Base-by-base conservation (phyloP, 2,888 invertebrate genomes). In the Rhingia campestris region DNA sequence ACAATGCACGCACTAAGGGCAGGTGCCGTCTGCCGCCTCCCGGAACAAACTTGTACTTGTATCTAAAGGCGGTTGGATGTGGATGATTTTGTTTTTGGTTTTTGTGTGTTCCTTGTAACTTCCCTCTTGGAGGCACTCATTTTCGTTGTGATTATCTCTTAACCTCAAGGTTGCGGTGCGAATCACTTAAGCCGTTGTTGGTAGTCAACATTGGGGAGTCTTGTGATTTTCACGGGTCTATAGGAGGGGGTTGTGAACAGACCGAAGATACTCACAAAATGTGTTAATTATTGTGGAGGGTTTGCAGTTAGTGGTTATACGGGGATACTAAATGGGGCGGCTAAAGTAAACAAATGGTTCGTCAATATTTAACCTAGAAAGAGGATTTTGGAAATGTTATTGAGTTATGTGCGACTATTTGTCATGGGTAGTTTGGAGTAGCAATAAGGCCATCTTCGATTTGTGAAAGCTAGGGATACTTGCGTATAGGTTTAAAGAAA, bases 111-210 rank as follows among this genome's bases (percentile, higher is more conserved):
- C 63, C 54, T 80, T 75, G 22, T 2, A 22, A 2, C 1, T 2
- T 22, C 22, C 22, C 59, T 53, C 81, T 73, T 77, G 37, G 41
- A 82, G 63, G 74, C 64, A 74, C 77, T 77, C 61, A 79, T 82
- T 82, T 74, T 77, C 67, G 47, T 82, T 69, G 73, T 82, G 77
- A 82, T 82, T 82, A 82, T 79, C 82, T 69, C 58, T 56, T 41
- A 56, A 73, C 72, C 73, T 73, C 45, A 82, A 74, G 73, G 77
- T 69, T 77, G 77, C 33, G 73, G 73, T 69, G 63, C 73, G 51
- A 82, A 82, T 69, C 73, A 79, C 73, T 73, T 63, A 82, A 73
- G 77, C 72, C 77, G 67, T 53, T 49, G 49, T 82, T 64, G 81
- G 72, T 53, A 82, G 77, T 67, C 81, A 73, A 77, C 64, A 58